Evolutionary conservation across 2,113 vertebrate species (phyloP), one percentile per base, ranked within the genome.

Genomic region (Glaucidium brasilianum): DNA sequence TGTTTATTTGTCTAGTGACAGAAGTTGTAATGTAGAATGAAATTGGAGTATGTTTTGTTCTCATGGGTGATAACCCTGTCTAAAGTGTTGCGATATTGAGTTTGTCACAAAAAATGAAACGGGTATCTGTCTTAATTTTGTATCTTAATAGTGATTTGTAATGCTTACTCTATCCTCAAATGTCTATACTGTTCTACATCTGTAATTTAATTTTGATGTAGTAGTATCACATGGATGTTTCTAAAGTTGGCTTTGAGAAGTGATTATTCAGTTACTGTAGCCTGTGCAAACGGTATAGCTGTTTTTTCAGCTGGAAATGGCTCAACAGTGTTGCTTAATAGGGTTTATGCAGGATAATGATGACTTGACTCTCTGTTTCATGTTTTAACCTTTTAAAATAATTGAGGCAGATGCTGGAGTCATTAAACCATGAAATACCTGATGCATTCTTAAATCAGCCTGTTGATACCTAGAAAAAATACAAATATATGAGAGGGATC

Each of bases 361-460:
- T 78, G 77, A 34, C 63, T 79, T 88, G 55, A 17, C 50, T 90
- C 62, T 85, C 77, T 56, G 77, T 35, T 69, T 75, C 59, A 3
- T 77, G 55, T 92, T 93, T 95, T 77, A 92, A 53, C 62, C 72
- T 93, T 90, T 53, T 81, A 37, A 89, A 95, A 77, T 37, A 84
- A 76, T 66, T 45, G 67, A 18, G 81, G 56, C 59, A 79, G 69
- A 79, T 95, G 75, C 77, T 85, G 81, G 78, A 85, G 78, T 56
- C 3, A 3, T 62, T 63, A 62, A 92, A 19, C 32, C 4, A 9
- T 79, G 52, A 95, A 81, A 80, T 88, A 53, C 35, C 69, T 56
- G 47, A 63, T 62, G 32, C 60, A 22, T 92, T 85, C 30, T 93
- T 88, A 66, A 87, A 75, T 47, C 85, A 79, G 35, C 18, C 12